Evolutionary conservation across 2,113 vertebrate genomes (phyloP), one percentile per base, ranked within the genome.

Genomic region (Caranx ignobilis): DNA sequence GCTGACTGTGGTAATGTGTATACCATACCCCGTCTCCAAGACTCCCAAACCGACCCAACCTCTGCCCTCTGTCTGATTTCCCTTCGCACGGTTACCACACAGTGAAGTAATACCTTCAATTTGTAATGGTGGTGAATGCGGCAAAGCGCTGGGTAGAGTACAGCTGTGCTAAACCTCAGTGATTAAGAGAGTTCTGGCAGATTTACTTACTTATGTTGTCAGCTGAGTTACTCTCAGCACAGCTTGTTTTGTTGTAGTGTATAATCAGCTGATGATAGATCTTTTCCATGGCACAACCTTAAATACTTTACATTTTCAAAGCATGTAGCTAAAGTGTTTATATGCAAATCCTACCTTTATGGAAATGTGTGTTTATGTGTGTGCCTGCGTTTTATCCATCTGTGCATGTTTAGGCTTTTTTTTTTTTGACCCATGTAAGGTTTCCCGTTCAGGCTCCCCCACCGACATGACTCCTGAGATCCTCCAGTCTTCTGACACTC

Each of bases 211-310:
- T 75, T 56, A n/a, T 77, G 68, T 83, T 84, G 74, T 88, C 82
- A 82, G 80, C 84, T 87, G 74, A 79, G 41, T 90, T 71, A 75
- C 39, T 63, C 37, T 50, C 16, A 18, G 75, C 71, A 52, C 5
- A 11, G 4, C 56, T 72, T 81, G 77, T 82, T 83, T 68, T 50
- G 37, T 81, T 74, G 83, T 80, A 8, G 2, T 43, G 31, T 47
- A 15, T 61, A 80, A 83, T 88, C 84, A 87, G 74, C 79, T 86
- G 83, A 73, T 76, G 75, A 87, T 37, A 13, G 75, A 56, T 80
- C 41, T 19, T 67, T 71, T 66, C 45, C 41, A 16, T 31, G 82
- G 75, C 75, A 60, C 43, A 77, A 63, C 47, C 19, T 8, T 5
- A 63, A 71, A 45, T n/a, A n/a, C 11, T 45, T 70, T 74, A 0